These are phyloP conservation scores for Myiotriccus ornatus DNA, from an alignment of 2,797 vertebrate genomes.

Conservation along the genomic window DNA sequence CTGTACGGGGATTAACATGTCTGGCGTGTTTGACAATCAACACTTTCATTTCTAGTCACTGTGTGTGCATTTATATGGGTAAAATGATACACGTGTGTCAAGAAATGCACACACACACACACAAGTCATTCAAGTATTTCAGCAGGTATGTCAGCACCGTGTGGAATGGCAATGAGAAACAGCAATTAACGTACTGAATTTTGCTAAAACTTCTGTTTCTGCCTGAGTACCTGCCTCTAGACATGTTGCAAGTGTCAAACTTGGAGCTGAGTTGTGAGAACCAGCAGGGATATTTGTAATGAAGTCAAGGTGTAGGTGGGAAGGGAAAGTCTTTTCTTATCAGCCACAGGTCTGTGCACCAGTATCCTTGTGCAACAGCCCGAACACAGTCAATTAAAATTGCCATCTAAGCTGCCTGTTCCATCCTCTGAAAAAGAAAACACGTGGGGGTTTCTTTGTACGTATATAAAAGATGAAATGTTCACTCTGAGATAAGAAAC, in stretches of 20 bases:
- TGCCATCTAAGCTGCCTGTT: slow-evolving; percentile 4
- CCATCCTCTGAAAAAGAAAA: background rate
- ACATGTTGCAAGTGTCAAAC: background rate
- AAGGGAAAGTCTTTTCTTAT: slow-evolving; percentile 9
- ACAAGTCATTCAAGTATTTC: background rate
- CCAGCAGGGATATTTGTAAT: slow-evolving; percentile 33
- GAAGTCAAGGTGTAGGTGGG: slow-evolving; percentile 14
- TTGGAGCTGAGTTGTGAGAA: background rate
- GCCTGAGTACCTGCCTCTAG: background rate
- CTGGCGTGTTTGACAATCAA: background rate
- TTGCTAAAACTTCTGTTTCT: background rate
- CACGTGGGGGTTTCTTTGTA: slow-evolving; percentile 4
- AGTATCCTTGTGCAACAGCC: background rate
- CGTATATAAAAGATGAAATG: background rate
- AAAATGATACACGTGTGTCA: background rate
- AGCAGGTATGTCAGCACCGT: background rate
- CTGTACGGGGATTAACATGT: background rate
- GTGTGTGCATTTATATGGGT: background rate
- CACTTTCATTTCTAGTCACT: background rate
- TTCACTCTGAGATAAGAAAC: background rate
- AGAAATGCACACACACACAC: background rate
- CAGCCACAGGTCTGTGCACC: background rate
- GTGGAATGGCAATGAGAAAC: background rate
- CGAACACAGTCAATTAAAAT: background rate
- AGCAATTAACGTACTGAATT: background rate